Evolutionary conservation across 2,113 vertebrate genomes (phyloP), one percentile per base, ranked within the genome.

Genomic region (Rattus norvegicus): DNA sequence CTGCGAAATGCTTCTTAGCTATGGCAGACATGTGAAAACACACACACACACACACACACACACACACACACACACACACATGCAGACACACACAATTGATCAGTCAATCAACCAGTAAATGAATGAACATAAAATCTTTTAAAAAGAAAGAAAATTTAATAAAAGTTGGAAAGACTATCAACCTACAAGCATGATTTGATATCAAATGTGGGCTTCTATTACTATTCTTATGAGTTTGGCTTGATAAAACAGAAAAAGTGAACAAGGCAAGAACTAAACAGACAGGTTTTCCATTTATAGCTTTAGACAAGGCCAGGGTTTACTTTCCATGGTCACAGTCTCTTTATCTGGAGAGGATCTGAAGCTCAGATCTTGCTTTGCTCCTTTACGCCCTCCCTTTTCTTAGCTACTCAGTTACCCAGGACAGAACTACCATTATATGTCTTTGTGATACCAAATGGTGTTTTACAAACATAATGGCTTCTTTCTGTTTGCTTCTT

Each of bases 161-260:
- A 75, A 4, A 61, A 75, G 1, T 8, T 83, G 47, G 52, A 52
- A 72, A 65, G 3, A 1, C 47, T 13, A 7, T 24, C 17, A 56
- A 79, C 43, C 5, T 22, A 2, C 0, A 67, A 0, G 12, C 33
- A 30, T 1, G 1, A 1, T 1, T 16, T 24, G 2, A 56, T 43
- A 1, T n/a, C 5, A 65, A 67, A n/a, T 24, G 47, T 22, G 4
- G 4, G 0, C 3, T 80, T 20, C 69, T 16, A 8, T 54, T 88
- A 24, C 7, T 26, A 2, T 26, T n/a, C 20, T 69, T 69, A 22
- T 24, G 7, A 11, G 7, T 12, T 1, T 39, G 6, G 28, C 75
- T 76, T 73, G 65, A 36, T 63, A 43, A n/a, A 88, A 76, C 43
- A 43, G 43, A 43, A 43, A 43, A 43, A 43, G 43, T 43, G 19